Evolutionary conservation across 2,888 invertebrate genomes (phyloP), one percentile per base, ranked within the genome.

Genomic region (Choreutis nemorana): DNA sequence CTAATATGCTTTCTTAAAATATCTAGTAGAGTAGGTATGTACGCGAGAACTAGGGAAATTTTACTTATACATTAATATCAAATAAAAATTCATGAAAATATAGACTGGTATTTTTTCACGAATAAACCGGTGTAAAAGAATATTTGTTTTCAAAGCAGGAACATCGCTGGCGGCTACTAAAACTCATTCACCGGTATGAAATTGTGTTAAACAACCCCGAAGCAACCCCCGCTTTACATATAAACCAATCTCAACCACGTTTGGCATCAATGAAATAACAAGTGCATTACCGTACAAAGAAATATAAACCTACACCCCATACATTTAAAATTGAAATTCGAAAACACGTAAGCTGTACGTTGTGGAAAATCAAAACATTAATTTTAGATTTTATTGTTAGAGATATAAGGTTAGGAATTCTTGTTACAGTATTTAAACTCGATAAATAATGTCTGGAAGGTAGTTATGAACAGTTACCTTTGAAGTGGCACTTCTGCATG

Each of bases 401-500:
- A 11, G 7, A 1, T 4, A 4, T 23, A 23, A 23, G 11, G 23
- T 23, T 5, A n/a, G n/a, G n/a, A n/a, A n/a, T n/a, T n/a, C n/a
- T n/a, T n/a, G n/a, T n/a, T n/a, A n/a, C n/a, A n/a, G n/a, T n/a
- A n/a, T n/a, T n/a, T n/a, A n/a, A 9, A 23, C 23, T 23, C 23
- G 6, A 23, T n/a, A 23, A n/a, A n/a, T n/a, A n/a, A n/a, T n/a
- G n/a, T n/a, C n/a, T n/a, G n/a, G 15, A 57, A 60, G 58, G 57
- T 58, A 61, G 63, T 67, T 66, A 57, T 54, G 52, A 67, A 33
- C 39, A 51, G 65, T 63, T 66, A 60, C 66, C 72, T 78, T 78
- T 77, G 78, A 73, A 75, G 70, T 71, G 67, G 72, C 68, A 72
- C 78, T 77, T 77, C 78, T 73, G 78, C 78, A 77, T 77, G 71